Base-by-base conservation (phyloP, 2,113 vertebrate species). In the Hyla sarda region DNA sequence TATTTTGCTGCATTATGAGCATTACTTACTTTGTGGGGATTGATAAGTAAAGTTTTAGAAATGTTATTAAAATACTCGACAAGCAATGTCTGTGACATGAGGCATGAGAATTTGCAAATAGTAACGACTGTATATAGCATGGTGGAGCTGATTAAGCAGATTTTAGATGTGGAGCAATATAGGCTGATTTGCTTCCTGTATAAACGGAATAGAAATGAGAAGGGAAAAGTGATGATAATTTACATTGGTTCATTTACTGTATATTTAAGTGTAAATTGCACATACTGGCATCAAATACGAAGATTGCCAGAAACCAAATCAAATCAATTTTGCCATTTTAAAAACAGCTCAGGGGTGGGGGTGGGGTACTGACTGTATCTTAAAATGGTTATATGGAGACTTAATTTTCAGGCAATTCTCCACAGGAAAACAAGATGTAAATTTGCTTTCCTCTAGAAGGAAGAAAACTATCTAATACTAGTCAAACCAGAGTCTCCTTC, bases 1-100 rank as follows among this genome's bases (percentile, higher is more conserved):
- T 19, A 69, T 30, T 47, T 21, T 52, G 16, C 28, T 79, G 47
- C 19, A 85, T 85, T 67, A 85, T 85, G 11, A 67, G 16, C 11
- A 50, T 8, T 10, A 17, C 11, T 41, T 41, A 21, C 54, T 13
- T 58, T 58, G 23, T 23, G 41, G 12, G 0, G 52, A 30, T 13
- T 52, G 21, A 21, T 77, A 21, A 30, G 17, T 41, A 52, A 77
- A 19, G 56, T 58, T 67, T 67, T 67, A 32, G 16, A 14, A 32
- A 67, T 62, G 25, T 11, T 28, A 28, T 62, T 62, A 62, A 62
- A 13, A 25, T 28, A 62, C 3, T 62, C 25, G 2, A 60, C 23
- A n/a, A n/a, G 9, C n/a, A 28, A 28, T 62, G 12, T 2, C 25
- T 25, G 58, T 12, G 11, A 28, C 25, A 62, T 56, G 54, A 41